Evolutionary conservation across 2,888 invertebrate genomes (phyloP).

Genomic region (Brachypalpus laphriformis): DNA sequence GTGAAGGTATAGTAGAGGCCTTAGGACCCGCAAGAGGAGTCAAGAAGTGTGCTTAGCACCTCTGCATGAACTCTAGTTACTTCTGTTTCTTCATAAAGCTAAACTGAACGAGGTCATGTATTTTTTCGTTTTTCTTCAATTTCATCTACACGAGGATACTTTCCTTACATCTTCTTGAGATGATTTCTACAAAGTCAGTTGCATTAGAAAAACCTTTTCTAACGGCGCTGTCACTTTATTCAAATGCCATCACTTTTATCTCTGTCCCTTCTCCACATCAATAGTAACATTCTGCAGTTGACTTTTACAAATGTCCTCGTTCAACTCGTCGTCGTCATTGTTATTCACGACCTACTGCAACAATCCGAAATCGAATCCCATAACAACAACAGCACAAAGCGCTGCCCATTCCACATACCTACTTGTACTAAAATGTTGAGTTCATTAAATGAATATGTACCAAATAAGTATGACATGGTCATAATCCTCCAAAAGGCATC

Average conservation of each 20-base stretch:
- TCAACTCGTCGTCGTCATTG: slow-evolving; percentile 18
- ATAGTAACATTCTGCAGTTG: slow-evolving; percentile 47
- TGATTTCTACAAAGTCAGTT: neutral
- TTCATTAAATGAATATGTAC: slow-evolving; percentile 73
- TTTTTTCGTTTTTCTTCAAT: no score
- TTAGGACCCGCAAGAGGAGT: no score
- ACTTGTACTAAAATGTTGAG: slow-evolving; percentile 62
- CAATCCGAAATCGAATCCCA: slow-evolving; percentile 16
- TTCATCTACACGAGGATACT: no score
- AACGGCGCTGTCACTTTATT: slow-evolving; percentile 42
- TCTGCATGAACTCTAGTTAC: no score
- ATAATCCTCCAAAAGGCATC: slow-evolving; percentile 73
- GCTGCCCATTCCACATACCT: slow-evolving; percentile 16
- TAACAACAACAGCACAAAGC: slow-evolving; percentile 14
- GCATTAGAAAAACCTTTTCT: slow-evolving; percentile 4
- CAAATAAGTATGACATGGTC: slow-evolving; percentile 73
- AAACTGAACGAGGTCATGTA: no score
- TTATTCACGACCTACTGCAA: slow-evolving; percentile 66
- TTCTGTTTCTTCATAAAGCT: no score
- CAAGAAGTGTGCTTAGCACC: no score
- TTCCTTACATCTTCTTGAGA: neutral
- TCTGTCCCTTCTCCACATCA: slow-evolving; percentile 29
- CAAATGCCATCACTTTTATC: slow-evolving; percentile 71
- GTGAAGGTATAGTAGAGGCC: no score
- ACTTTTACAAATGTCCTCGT: slow-evolving; percentile 59